phyloP scores from a whole-genome alignment of 2,113 vertebrate genomes.

The Mystacornis crossleyi region DNA sequence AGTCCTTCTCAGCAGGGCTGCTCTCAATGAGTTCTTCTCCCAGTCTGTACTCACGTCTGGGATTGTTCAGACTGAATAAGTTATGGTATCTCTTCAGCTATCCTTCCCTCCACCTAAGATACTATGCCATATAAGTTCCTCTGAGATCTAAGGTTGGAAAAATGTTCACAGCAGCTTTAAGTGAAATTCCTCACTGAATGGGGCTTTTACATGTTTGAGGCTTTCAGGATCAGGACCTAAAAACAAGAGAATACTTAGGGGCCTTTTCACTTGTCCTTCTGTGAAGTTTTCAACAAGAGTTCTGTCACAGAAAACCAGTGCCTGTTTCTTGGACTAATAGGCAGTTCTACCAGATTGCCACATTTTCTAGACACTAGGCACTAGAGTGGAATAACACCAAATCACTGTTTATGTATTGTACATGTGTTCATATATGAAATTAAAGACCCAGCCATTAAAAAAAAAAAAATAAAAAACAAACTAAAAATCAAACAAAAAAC shows the following conservation, averaged over 20 bases:
- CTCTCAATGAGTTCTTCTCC: neutral
- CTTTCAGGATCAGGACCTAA: neutral
- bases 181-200: neutral
- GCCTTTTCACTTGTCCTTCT: neutral
- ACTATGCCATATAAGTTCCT: neutral
- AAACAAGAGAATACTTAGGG: neutral
- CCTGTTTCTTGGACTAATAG: neutral
- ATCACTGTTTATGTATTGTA: neutral
- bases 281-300: neutral
- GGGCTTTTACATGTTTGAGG: neutral
- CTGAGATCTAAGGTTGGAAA: neutral
- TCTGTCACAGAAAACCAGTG: fast-evolving
- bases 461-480: no score
- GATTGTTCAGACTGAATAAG: neutral
- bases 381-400: neutral
- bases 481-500: neutral
- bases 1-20: neutral
- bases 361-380: neutral
- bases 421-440: neutral
- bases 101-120: neutral
- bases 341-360: neutral
- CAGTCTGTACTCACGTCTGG: neutral
- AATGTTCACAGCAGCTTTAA: neutral
- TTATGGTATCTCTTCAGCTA: neutral
- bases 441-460: neutral